phyloP scores from a whole-genome alignment of 2,888 invertebrate genomes.

The Stenchaetothrips biformis region DNA sequence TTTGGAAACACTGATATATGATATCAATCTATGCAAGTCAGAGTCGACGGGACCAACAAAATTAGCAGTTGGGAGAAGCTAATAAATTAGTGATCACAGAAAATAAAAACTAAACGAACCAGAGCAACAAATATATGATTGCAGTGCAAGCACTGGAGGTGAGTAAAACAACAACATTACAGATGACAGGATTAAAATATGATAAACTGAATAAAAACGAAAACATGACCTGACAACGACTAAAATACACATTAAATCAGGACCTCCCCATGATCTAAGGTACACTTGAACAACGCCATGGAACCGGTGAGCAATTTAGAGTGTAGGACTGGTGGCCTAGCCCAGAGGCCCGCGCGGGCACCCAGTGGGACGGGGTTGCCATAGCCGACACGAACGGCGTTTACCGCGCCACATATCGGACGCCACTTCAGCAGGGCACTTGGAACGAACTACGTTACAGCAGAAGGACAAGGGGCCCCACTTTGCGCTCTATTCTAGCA shows the following conservation, averaged over 20 bases:
- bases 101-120: no score
- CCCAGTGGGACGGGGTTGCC: not conserved
- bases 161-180: no score
- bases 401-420: no score
- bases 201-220: not conserved
- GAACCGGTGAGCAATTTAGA: not conserved
- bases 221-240: not conserved
- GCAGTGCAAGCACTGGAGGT: no score
- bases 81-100: no score
- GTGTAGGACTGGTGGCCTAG: slow-evolving; percentile 13
- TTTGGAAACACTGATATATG: no score
- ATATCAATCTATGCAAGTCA: no score
- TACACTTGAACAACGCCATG: not conserved
- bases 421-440: no score
- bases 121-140: no score
- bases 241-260: not conserved
- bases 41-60: no score
- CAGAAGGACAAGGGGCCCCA: slow-evolving; percentile 48
- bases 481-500: slow-evolving; percentile 44
- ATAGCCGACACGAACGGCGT: not conserved
- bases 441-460: slow-evolving; percentile 37
- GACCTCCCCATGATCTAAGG: not conserved
- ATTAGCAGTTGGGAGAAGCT: no score
- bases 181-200: not conserved
- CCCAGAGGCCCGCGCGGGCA: not conserved